phyloP scores from a whole-genome alignment of 2,888 invertebrate species.

The Hesperia comma region DNA sequence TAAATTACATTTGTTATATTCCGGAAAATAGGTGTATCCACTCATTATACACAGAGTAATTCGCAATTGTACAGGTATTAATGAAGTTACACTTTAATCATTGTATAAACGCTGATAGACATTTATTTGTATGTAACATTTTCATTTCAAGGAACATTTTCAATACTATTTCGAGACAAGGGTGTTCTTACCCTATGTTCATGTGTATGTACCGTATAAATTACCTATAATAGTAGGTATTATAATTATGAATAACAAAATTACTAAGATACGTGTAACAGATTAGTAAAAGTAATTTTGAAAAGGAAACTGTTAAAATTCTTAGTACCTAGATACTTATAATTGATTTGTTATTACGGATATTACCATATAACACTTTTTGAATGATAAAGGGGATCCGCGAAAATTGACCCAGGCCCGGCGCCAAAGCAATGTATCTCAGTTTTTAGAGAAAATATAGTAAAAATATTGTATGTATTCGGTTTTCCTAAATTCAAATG shows the following conservation, averaged over 20 bases:
- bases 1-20: background rate
- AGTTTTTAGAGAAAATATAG: too few relatives aligned
- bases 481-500: too few relatives aligned
- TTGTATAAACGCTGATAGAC: too few relatives aligned
- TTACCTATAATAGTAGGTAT: background rate
- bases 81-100: too few relatives aligned
- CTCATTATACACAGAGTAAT: background rate
- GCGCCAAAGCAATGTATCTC: too few relatives aligned
- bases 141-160: background rate
- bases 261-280: background rate
- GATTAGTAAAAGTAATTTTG: background rate
- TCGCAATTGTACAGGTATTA: background rate
- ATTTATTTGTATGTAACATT: too few relatives aligned
- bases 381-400: background rate
- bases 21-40: background rate
- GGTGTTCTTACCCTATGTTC: slow-evolving; percentile 2
- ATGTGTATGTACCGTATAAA: background rate
- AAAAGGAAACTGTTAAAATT: too few relatives aligned
- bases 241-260: background rate
- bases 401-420: too few relatives aligned
- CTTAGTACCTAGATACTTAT: too few relatives aligned
- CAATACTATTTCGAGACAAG: slow-evolving; percentile 1
- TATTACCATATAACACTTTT: background rate
- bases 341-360: background rate
- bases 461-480: too few relatives aligned